These are phyloP conservation scores for Variabilichromis moorii DNA, from an alignment of 2,113 vertebrate genomes.

Conservation along the genomic window DNA sequence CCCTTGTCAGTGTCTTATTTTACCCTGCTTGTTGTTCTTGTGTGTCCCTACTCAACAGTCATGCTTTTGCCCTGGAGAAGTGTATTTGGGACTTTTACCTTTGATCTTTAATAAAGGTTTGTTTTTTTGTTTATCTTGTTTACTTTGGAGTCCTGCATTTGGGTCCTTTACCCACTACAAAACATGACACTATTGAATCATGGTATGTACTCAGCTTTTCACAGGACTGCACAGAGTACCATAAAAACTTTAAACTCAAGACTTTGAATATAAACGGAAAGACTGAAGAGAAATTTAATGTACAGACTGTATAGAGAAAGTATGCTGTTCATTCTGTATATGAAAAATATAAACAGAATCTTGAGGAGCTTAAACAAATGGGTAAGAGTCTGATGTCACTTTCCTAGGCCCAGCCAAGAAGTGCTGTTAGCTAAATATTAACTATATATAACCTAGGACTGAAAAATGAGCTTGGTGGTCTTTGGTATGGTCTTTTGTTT, in stretches of 20 bases:
- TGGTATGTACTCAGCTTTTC: too few species aligned
- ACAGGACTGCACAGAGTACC: neutral
- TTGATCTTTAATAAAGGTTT: neutral
- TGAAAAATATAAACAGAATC: neutral
- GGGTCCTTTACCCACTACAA: neutral
- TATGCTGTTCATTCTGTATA: neutral
- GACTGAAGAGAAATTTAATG: neutral
- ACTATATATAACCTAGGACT: neutral
- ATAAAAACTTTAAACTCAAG: neutral
- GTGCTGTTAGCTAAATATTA: neutral
- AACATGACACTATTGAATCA: too few species aligned
- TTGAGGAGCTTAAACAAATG: neutral
- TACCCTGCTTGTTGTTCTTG: neutral
- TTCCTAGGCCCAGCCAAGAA: neutral
- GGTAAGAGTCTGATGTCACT: neutral
- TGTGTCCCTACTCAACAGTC: neutral
- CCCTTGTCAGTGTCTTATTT: neutral
- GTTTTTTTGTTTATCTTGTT: neutral
- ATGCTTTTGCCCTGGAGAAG: neutral
- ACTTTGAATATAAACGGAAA: neutral
- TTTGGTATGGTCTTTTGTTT: neutral
- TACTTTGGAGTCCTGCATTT: neutral
- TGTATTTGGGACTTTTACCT: neutral
- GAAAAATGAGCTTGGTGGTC: neutral
- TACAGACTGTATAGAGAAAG: neutral